A percentile compares a stretch with the other conserved stretches of the same genome.
Conservation (phyloP, 2,113 vertebrate species). For the Acanthochromis polyacanthus region DNA sequence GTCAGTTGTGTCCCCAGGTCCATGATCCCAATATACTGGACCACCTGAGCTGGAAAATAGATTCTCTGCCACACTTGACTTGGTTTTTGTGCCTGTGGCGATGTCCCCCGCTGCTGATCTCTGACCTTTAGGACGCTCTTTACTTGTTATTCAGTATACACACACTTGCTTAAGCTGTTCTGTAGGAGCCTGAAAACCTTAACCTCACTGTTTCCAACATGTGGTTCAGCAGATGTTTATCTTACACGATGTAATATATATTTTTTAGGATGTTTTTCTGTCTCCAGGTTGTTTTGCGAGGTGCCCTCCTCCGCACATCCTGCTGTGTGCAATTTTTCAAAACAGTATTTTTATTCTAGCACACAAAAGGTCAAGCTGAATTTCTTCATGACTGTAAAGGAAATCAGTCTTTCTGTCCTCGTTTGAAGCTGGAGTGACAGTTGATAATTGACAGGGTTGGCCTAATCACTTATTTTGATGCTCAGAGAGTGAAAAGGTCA, state of each 20-base stretch:
- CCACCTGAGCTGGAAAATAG: slow-evolving; percentile 28
- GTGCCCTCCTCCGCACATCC: too few relatives aligned
- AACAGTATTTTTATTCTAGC: neutral
- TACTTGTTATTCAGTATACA: neutral
- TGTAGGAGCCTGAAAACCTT: neutral
- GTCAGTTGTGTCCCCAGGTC: slow-evolving; percentile 13
- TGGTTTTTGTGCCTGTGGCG: neutral
- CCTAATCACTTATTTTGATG: neutral
- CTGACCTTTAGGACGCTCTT: neutral
- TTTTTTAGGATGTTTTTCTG: too few relatives aligned
- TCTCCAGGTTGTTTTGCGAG: too few relatives aligned
- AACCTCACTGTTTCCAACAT: neutral
- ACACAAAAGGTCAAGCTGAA: neutral
- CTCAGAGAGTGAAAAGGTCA: slow-evolving; percentile 21
- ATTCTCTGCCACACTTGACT: slow-evolving; percentile 12
- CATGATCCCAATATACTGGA: slow-evolving; percentile 23
- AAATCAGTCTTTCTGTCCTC: neutral
- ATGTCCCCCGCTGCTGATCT: slow-evolving; percentile 41
- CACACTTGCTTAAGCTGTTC: neutral
- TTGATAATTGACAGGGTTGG: neutral
- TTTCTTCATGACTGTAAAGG: neutral
- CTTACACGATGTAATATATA: too few relatives aligned
- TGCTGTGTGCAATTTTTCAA: neutral
- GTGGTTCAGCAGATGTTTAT: too few relatives aligned
- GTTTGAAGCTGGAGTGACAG: neutral